These are phyloP conservation scores for Atopsyche davidsoni DNA, from an alignment of 1,140 invertebrate genomes.

Conservation along the genomic window DNA sequence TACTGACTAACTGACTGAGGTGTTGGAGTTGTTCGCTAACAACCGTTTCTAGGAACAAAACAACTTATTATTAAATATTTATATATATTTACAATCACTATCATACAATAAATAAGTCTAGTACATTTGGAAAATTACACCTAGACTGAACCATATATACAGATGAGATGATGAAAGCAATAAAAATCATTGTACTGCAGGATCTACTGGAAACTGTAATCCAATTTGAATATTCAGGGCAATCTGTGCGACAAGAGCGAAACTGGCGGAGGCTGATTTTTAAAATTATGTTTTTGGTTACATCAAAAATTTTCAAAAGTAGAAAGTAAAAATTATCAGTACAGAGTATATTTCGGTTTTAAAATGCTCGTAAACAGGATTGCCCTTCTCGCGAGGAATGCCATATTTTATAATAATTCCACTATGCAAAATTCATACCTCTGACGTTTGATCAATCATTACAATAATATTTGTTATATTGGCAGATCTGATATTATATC, in stretches of 20 bases:
- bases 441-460: background rate
- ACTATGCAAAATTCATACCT: background rate
- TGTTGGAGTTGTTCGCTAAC: background rate
- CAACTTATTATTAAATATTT: background rate
- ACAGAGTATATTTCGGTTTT: too few species aligned
- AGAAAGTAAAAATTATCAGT: background rate
- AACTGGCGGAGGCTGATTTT: too few species aligned
- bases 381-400: too few species aligned
- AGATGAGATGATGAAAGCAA: background rate
- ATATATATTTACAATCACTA: constrained; percentile 1
- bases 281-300: background rate
- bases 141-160: constrained; percentile 2
- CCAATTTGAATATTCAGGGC: too few species aligned
- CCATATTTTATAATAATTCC: too few species aligned
- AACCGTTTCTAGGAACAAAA: constrained; percentile 3
- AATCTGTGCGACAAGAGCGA: too few species aligned
- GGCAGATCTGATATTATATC: background rate
- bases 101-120: background rate
- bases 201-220: too few species aligned
- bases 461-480: background rate
- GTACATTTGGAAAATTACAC: background rate
- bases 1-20: background rate
- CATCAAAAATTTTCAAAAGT: background rate
- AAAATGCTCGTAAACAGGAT: too few species aligned
- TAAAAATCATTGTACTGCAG: too few species aligned